phyloP scores from a whole-genome alignment of 1,140 invertebrate genomes.

The Euura saliciscinereae region DNA sequence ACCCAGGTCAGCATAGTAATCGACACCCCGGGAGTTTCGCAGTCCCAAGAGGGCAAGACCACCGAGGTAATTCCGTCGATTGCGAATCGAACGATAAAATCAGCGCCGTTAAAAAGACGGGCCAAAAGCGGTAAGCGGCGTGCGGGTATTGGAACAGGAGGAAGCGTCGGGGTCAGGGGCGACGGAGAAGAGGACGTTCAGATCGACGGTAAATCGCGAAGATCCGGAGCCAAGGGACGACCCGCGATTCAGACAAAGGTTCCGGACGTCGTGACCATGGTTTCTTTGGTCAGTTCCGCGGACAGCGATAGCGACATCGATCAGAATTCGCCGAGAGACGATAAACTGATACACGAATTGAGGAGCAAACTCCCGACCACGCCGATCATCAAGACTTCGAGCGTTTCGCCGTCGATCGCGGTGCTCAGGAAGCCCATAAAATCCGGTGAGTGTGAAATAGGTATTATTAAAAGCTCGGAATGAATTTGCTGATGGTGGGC shows the following conservation, averaged over 20 bases:
- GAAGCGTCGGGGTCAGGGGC: not conserved
- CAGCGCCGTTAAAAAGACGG: constrained; percentile 45
- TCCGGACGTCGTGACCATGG: constrained; percentile 63
- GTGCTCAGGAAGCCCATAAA: constrained; percentile 56
- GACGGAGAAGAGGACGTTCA: constrained; percentile 4
- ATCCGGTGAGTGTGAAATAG: constrained; percentile 47
- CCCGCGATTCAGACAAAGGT: constrained; percentile 25
- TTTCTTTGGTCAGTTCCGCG: constrained; percentile 61
- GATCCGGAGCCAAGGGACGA: constrained; percentile 3
- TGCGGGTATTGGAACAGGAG: constrained; percentile 8
- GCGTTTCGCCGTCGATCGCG: constrained; percentile 29
- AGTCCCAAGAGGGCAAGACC: too few relatives aligned
- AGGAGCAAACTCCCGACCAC: constrained; percentile 53
- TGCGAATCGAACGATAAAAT: constrained; percentile 43
- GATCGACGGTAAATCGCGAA: not conserved
- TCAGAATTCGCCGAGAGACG: constrained; percentile 45
- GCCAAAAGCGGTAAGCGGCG: constrained; percentile 45
- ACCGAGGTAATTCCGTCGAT: not conserved
- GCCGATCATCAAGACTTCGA: constrained; percentile 51
- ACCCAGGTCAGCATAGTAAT: constrained; percentile 43
- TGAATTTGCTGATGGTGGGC: too few relatives aligned
- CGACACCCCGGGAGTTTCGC: constrained; percentile 28
- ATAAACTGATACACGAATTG: constrained; percentile 52
- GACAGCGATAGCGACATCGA: constrained; percentile 61
- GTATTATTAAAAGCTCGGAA: too few relatives aligned